phyloP scores from a whole-genome alignment of 35 echinoderm and acorn worm species.

The Amphiura filiformis region DNA sequence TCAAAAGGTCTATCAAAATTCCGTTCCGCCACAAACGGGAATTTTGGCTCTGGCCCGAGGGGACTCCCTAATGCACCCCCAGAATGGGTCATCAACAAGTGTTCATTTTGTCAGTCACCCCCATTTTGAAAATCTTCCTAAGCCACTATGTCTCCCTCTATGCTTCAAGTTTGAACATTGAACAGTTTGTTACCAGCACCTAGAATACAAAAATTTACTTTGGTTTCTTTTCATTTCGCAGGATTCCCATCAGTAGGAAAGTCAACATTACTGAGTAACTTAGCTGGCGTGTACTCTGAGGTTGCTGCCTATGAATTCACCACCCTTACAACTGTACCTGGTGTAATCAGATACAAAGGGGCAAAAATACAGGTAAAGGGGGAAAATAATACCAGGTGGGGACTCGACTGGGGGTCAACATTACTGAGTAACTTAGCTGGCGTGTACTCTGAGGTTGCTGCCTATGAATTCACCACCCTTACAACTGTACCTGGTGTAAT shows the following conservation, averaged over 20 bases:
- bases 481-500: neutral
- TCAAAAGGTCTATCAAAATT: no score
- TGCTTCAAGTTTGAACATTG: no score
- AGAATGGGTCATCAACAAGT: no score
- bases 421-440: conserved; percentile 92
- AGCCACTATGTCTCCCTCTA: no score
- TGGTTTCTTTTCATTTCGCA: conserved; percentile 25
- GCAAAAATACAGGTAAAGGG: conserved; percentile 94
- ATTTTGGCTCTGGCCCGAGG: no score
- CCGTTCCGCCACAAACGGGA: no score
- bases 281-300: conserved; percentile 98
- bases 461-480: neutral
- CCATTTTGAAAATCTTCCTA: no score
- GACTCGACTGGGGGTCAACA: conserved; percentile 45
- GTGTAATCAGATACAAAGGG: conserved; percentile 97
- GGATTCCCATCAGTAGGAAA: conserved; percentile 99
- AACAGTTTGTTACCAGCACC: no score
- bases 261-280: conserved; percentile 91
- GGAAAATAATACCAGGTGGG: neutral
- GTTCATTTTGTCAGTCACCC: no score
- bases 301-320: conserved; percentile 99
- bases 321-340: conserved; percentile 95
- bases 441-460: conserved; percentile 43
- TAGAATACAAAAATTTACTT: no score
- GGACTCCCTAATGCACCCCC: no score